Evolutionary conservation across 2,888 invertebrate genomes (phyloP), one percentile per base, ranked within the genome.

Genomic region (Mystacides longicornis): DNA sequence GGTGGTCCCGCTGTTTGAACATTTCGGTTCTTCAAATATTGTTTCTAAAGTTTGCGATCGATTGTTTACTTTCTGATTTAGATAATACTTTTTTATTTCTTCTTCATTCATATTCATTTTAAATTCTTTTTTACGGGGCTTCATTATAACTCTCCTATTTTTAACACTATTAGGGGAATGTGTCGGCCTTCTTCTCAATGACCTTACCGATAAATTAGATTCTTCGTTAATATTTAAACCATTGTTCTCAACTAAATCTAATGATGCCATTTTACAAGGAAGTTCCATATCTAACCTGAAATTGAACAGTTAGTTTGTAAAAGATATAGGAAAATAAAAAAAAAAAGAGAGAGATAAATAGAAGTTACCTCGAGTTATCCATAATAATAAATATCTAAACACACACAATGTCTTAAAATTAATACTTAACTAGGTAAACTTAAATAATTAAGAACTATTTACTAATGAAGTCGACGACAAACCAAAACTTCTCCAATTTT

Each of bases 1-100:
- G 49, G 71, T 68, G 23, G 72, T 67, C 49, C 74, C 74, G 60
- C 66, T 69, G 57, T 64, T 70, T 47, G 68, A 71, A 58, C 72
- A 69, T 63, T 75, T 78, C n/a, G 78, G 76, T 62, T 82, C 82
- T 69, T 83, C 83, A 64, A 77, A 81, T 64, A 82, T 83, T 2
- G 82, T 83, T 68, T 83, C 83, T 63, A 83, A 69, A 56, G 74
- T 77, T 63, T 79, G 54, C 14, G 53, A 11, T 2, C 51, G 46
- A 14, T 46, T 70, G 64, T 79, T 80, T 1, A 79, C 69, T 65
- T 78, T 81, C 63, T 57, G 46, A 50, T 81, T 79, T 37, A 80
- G 70, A 65, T 82, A 82, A 61, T 80, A 71, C 46, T 79, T 76
- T 64, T 77, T 77, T 55, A 79, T 73, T 65, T 77, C 61, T 11